These are phyloP conservation scores for Drosophila mimetica DNA, from an alignment of 2,888 invertebrate genomes.

Conservation along the genomic window DNA sequence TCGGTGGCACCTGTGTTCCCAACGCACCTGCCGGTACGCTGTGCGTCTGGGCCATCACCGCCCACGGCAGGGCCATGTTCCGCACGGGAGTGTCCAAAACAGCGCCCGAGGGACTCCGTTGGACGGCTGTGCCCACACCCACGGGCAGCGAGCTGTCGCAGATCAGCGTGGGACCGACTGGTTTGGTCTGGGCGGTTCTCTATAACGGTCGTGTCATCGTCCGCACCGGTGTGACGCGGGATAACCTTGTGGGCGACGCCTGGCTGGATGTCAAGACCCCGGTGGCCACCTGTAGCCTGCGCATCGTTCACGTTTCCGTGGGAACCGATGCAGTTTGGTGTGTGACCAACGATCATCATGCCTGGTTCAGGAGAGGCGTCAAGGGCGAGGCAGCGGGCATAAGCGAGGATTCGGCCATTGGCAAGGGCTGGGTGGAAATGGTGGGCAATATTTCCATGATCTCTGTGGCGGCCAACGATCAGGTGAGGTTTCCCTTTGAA, in stretches of 20 bases:
- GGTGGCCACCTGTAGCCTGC: constrained; percentile 86
- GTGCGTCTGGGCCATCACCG: constrained; percentile 96
- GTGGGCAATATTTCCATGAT: constrained; percentile 92
- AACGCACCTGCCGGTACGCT: constrained; percentile 91
- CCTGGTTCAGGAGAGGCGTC: constrained; percentile 93
- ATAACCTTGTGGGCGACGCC: constrained; percentile 87
- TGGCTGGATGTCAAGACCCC: constrained; percentile 94
- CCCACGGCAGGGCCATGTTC: constrained; percentile 94
- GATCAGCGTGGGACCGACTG: constrained; percentile 93
- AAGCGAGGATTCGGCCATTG: constrained; percentile 91
- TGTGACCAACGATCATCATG: constrained; percentile 91
- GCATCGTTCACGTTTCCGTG: constrained; percentile 91
- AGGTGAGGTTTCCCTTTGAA: constrained; percentile 85
- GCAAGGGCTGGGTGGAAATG: constrained; percentile 95
- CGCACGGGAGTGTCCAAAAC: constrained; percentile 91
- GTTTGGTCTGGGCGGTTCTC: constrained; percentile 94
- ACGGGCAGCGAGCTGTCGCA: constrained; percentile 93
- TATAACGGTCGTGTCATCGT: constrained; percentile 93
- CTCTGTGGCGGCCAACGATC: constrained; percentile 94
- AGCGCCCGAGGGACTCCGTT: constrained; percentile 94
- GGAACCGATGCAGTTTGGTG: constrained; percentile 92
- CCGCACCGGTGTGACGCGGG: constrained; percentile 92
- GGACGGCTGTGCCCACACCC: constrained; percentile 92
- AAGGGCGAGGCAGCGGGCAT: constrained; percentile 89
- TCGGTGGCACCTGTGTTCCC: constrained; percentile 93